Conservation (phyloP, 2,888 invertebrate species). For the Gymnoscelis rufifasciata region DNA sequence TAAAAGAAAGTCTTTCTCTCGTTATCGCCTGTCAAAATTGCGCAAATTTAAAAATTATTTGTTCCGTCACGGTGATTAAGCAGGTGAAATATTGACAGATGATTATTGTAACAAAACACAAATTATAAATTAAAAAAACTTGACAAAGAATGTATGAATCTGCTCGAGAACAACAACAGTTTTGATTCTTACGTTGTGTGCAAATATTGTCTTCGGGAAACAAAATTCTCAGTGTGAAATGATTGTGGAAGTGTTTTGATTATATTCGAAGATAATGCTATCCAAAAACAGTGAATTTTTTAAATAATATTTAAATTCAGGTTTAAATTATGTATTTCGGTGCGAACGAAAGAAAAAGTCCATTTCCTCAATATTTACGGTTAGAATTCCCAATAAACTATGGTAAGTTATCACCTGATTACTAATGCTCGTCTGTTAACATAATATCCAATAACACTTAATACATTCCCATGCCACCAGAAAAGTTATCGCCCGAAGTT, state of each 20-base stretch:
- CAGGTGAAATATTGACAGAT: constrained; percentile 50
- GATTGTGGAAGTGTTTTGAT: background rate
- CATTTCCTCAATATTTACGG: background rate
- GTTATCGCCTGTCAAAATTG: constrained; percentile 50
- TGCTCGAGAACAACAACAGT: constrained; percentile 19
- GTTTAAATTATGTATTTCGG: no score
- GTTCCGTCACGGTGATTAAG: constrained; percentile 46
- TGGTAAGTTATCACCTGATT: constrained; percentile 18
- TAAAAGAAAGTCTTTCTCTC: constrained; percentile 69
- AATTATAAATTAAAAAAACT: constrained; percentile 12
- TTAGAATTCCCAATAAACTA: constrained; percentile 9
- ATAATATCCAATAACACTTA: constrained; percentile 21
- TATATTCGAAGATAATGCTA: no score
- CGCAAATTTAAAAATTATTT: constrained; percentile 53
- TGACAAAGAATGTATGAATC: constrained; percentile 37
- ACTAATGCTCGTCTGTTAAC: constrained; percentile 11
- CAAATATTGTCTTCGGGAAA: constrained; percentile 23
- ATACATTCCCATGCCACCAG: constrained; percentile 11
- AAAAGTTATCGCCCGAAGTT: constrained; percentile 16
- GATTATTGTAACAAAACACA: constrained; percentile 21
- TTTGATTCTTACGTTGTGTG: constrained; percentile 29
- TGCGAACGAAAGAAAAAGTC: no score
- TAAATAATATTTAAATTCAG: no score
- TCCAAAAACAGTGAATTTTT: no score
- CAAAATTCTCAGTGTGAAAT: background rate